phyloP scores from a whole-genome alignment of 2,113 vertebrate species.

The Aptenodytes forsteri region DNA sequence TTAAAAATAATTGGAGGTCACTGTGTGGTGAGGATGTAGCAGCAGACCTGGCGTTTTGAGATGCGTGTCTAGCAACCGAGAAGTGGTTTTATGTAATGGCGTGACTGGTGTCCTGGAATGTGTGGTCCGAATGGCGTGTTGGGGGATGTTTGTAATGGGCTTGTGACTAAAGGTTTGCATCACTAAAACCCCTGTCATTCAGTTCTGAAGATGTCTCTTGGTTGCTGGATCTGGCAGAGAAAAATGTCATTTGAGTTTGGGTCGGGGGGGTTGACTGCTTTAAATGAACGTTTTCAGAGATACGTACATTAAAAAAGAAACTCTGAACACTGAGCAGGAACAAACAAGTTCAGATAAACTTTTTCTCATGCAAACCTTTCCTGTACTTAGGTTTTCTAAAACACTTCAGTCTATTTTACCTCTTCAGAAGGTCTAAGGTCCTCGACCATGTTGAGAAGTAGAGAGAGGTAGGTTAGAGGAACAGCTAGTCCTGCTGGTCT shows the following conservation, averaged over 20 bases:
- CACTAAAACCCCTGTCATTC: neutral
- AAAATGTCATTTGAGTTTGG: neutral
- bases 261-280: neutral
- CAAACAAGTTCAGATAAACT: neutral
- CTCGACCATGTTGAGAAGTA: neutral
- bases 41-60: neutral
- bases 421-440: neutral
- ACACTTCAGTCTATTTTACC: neutral
- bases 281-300: neutral
- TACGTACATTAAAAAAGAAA: neutral
- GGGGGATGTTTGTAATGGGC: neutral
- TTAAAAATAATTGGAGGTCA: neutral
- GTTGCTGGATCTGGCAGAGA: neutral
- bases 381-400: neutral
- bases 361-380: neutral
- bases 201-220: neutral
- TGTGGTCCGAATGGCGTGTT: neutral
- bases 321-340: neutral
- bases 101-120: neutral
- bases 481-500: neutral
- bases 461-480: neutral
- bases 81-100: neutral
- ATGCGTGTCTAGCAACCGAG: fast-evolving
- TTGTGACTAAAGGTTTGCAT: neutral
- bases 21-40: neutral